Evolutionary conservation across 2,888 invertebrate species (phyloP).

Genomic region (Acleris laterana): DNA sequence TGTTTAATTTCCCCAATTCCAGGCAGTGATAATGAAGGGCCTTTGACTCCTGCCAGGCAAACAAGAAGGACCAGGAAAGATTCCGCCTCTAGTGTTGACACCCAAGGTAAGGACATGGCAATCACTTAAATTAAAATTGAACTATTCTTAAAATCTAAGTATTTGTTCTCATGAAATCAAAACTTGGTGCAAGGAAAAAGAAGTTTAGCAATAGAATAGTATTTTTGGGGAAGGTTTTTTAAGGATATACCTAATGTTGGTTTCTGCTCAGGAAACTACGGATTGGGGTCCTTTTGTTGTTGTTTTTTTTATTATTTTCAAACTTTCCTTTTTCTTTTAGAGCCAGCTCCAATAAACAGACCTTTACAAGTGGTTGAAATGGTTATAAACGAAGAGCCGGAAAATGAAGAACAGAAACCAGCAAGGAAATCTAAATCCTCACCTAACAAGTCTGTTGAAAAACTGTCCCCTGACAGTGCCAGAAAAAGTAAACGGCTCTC

Average conservation of each 20-base stretch:
- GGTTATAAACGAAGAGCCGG: constrained; percentile 62
- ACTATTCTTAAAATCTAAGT: too few species aligned
- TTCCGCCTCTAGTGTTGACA: constrained; percentile 69
- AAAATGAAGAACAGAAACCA: constrained; percentile 46
- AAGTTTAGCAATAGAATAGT: too few species aligned
- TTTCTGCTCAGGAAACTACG: too few species aligned
- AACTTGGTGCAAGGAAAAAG: too few species aligned
- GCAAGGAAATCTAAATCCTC: constrained; percentile 30
- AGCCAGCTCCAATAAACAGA: constrained; percentile 8
- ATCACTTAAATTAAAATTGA: not conserved
- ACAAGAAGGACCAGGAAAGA: constrained; percentile 66
- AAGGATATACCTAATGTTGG: too few species aligned
- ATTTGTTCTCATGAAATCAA: too few species aligned
- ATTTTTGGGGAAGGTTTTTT: too few species aligned
- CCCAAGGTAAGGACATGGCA: constrained; percentile 54
- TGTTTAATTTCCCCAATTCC: constrained; percentile 42
- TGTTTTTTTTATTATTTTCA: not conserved
- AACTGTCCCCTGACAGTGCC: constrained; percentile 39
- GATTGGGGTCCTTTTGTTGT: too few species aligned
- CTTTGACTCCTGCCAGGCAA: constrained; percentile 60
- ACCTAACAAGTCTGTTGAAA: constrained; percentile 33
- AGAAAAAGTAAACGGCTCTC: constrained; percentile 48
- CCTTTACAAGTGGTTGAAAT: constrained; percentile 27
- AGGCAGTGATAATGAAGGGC: constrained; percentile 75
- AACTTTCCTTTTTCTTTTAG: constrained; percentile 8